Evolutionary conservation across 2,113 vertebrate genomes (phyloP).

Genomic region (Cyprinodon variegatus): DNA sequence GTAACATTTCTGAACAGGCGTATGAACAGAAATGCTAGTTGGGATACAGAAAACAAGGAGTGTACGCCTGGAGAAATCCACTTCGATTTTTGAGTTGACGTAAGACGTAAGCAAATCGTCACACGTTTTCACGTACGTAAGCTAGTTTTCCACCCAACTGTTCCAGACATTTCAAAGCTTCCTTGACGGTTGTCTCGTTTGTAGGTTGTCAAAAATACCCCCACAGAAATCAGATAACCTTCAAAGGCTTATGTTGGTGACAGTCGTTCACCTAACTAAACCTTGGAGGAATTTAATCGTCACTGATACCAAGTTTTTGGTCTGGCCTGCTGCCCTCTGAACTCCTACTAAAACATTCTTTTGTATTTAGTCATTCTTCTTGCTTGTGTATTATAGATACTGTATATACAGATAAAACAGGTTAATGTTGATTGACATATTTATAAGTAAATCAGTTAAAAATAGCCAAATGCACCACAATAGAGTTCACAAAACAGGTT

Average conservation of each 20-base stretch:
- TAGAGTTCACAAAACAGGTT: too few relatives aligned
- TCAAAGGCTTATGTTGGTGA: neutral
- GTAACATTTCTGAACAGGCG: constrained; percentile 43
- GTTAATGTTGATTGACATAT: too few relatives aligned
- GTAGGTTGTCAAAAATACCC: neutral
- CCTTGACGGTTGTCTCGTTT: neutral
- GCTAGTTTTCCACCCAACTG: constrained; percentile 33
- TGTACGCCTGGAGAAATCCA: constrained; percentile 75
- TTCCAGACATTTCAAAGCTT: neutral
- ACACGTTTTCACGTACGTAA: constrained; percentile 54
- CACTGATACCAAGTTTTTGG: neutral
- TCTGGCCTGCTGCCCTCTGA: neutral
- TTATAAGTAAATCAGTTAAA: too few relatives aligned
- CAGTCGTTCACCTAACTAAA: neutral
- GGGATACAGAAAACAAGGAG: constrained; percentile 73
- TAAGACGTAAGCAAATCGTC: constrained; percentile 66
- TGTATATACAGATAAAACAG: too few relatives aligned
- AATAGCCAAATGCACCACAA: too few relatives aligned
- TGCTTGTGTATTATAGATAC: too few relatives aligned
- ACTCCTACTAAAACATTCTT: too few relatives aligned
- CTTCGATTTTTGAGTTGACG: constrained; percentile 78
- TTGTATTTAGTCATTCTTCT: too few relatives aligned
- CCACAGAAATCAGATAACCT: too few relatives aligned
- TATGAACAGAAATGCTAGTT: constrained; percentile 66
- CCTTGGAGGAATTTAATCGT: neutral